phyloP scores from a whole-genome alignment of 2,888 invertebrate species.

The Cephalotes varians region DNA sequence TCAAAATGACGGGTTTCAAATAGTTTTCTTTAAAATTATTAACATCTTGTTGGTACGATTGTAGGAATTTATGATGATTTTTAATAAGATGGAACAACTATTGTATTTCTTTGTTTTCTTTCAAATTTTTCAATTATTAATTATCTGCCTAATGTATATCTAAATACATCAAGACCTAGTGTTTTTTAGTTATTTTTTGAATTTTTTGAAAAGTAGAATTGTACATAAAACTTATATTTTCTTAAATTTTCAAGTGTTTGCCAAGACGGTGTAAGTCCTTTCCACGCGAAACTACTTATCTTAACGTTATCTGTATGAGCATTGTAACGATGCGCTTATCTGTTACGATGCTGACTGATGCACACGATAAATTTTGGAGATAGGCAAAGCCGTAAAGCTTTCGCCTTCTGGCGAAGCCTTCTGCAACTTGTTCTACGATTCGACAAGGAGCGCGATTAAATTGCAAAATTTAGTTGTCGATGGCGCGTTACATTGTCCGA shows the following conservation, averaged over 20 bases:
- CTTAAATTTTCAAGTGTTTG: conserved; percentile 8
- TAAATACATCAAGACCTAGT: no score
- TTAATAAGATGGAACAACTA: no score
- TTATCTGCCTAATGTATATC: no score
- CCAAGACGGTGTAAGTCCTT: background rate
- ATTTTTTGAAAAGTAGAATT: no score
- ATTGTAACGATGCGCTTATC: conserved; percentile 18
- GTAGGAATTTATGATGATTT: no score
- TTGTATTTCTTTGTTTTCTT: no score
- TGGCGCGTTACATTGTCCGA: conserved; percentile 16
- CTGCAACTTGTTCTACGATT: background rate
- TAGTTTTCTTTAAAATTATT: no score
- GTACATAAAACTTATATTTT: background rate
- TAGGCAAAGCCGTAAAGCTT: background rate
- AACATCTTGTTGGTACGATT: no score
- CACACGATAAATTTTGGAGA: conserved; percentile 14
- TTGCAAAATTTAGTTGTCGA: conserved; percentile 10
- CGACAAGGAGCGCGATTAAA: background rate
- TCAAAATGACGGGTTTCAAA: no score
- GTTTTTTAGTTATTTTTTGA: no score
- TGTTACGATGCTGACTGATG: conserved; percentile 6
- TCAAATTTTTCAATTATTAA: no score
- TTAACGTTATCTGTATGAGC: conserved; percentile 14
- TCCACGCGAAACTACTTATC: conserved; percentile 6
- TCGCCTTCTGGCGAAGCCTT: background rate